Evolutionary conservation across 2,797 vertebrate genomes (phyloP).

Genomic region (Morelia viridis): DNA sequence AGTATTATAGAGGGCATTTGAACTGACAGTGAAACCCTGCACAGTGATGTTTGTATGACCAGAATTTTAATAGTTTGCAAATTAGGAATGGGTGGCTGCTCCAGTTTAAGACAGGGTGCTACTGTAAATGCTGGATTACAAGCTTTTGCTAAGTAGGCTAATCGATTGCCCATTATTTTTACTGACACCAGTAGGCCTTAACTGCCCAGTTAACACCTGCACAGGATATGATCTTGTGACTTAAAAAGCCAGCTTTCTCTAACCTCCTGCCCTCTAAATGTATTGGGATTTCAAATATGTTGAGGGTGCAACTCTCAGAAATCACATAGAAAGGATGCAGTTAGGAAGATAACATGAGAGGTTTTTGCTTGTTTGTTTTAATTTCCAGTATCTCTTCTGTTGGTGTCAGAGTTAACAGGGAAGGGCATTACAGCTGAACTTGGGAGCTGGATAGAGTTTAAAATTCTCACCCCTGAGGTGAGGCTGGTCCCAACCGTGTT

Average conservation of each 20-base stretch:
- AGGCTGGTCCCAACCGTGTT: not conserved
- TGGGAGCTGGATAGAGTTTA: not conserved
- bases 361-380: not conserved
- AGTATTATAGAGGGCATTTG: not conserved
- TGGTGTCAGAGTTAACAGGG: not conserved
- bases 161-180: not conserved
- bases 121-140: not conserved
- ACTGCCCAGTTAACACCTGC: not conserved
- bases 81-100: not conserved
- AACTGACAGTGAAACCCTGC: not conserved
- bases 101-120: not conserved
- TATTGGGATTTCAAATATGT: not conserved
- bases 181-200: not conserved
- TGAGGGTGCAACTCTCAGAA: not conserved
- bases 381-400: not conserved
- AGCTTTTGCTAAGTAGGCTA: not conserved
- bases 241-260: not conserved
- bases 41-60: not conserved
- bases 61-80: not conserved
- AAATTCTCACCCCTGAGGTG: not conserved
- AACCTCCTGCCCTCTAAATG: not conserved
- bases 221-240: not conserved
- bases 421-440: not conserved
- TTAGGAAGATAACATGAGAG: not conserved
- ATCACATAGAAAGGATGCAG: not conserved